Percentiles rank a stretch among this genome's conserved stretches.
Evolutionary conservation across 2,113 vertebrate species (phyloP).

Genomic region (Eudorcas thomsonii): DNA sequence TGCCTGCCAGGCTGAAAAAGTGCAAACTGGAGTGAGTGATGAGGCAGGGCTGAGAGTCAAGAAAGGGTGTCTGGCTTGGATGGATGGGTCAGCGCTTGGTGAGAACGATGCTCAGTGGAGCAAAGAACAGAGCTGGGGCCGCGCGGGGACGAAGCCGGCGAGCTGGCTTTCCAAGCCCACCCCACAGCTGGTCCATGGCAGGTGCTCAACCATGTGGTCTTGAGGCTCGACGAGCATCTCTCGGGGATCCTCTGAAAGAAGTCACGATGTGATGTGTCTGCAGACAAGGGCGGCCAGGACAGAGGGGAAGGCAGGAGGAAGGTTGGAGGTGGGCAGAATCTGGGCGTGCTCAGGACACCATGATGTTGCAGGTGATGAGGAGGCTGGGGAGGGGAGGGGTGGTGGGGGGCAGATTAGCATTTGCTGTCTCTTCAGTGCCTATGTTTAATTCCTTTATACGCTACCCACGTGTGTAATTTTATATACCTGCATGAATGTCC

Average conservation of each 20-base stretch:
- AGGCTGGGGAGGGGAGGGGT: neutral
- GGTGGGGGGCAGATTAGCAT: rapidly evolving
- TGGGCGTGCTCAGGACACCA: neutral
- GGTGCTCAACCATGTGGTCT: neutral
- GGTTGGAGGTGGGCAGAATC: neutral
- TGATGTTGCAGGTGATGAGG: neutral
- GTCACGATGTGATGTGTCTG: rapidly evolving
- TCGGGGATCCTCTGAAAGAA: neutral
- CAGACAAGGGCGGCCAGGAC: neutral
- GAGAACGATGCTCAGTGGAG: rapidly evolving
- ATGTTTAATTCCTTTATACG: no score
- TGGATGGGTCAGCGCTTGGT: rapidly evolving
- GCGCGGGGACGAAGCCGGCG: rapidly evolving
- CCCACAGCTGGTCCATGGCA: neutral
- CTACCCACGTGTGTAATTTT: neutral
- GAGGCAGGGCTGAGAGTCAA: neutral
- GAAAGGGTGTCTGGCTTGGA: neutral
- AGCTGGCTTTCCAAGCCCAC: rapidly evolving
- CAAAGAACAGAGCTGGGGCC: neutral
- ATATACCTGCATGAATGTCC: rapidly evolving
- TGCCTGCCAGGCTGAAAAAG: neutral
- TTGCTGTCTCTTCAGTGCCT: neutral
- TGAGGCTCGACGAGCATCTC: neutral
- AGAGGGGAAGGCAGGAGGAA: neutral
- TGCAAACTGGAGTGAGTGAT: neutral